Base-by-base conservation (phyloP, 92 coral and sea anemone genomes). In the Plumapathes pennacea region DNA sequence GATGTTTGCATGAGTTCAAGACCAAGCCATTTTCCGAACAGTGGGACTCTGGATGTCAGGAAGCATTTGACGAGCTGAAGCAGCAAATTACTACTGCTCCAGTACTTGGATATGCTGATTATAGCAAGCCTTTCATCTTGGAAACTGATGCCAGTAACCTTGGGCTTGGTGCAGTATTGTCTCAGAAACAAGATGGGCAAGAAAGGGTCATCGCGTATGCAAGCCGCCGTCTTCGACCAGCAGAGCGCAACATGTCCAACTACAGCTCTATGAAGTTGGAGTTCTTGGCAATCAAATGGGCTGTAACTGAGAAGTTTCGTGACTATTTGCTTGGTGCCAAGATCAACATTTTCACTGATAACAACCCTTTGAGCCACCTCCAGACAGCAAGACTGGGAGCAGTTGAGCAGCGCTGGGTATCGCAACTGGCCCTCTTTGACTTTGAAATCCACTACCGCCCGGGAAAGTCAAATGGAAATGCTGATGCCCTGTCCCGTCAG, bases 261-360 rank as follows among this genome's bases (percentile, higher is more conserved):
- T 83, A 69, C 57, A 62, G 75, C 2, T 83, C 76, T 26, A 46
- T 52, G 34, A 83, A 83, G 61, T 62, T 83, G 68, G 89, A 82
- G 31, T 38, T 81, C 32, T 57, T 83, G 25, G 81, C 72, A 11
- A 36, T 77, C 20, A 78, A 71, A 54, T 78, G 74, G 79, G 79
- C 85, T 25, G 72, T 71, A n/a, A 8, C 53, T 25, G 86, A 84
- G 45, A 81, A 78, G 76, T 84, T 78, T 54, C 25, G 76, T 21
- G 82, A 75, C 56, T 67, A 85, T 47, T 61, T 85, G 39, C 25
- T 85, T 52, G 76, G 79, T 11, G 66, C 71, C 17, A 53, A 34
- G 69, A 72, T 85, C 19, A 50, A 42, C 31, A 71, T 61, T 12
- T 48, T 69, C 54, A 78, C 86, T 4, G 85, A 72, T 64, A 75